Base-by-base conservation (phyloP, 2,888 invertebrate species). In the Heliothis peltigera region DNA sequence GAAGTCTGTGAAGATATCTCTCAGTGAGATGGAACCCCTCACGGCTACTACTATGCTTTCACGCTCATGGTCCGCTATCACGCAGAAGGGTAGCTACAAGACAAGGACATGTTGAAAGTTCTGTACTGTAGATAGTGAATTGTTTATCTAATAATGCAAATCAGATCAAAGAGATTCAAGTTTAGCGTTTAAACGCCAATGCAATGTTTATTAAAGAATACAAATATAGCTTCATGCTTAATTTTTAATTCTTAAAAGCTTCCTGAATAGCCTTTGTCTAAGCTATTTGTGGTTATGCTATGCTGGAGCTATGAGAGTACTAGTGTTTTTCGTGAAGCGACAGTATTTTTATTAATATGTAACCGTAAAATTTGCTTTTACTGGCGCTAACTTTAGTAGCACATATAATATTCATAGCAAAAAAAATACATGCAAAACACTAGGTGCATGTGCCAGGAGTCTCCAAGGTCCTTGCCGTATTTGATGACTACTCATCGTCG, bases 1-100 rank as follows among this genome's bases (percentile, higher is more conserved):
- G 81, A 98, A 95, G 88, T 98, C 98, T 0, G 98, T 98, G 86
- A 98, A 97, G 56, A 98, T 96, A 90, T 98, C 98, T 77, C 98
- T 95, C 17, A 98, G 89, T 0, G 98, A 98, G 75, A 98, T 96
- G 1, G 98, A 98, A 2, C 98, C 98, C 61, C 98, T 95, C 59
- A 98, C 96, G 3, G 97, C 96, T 32, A 99, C 96, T 46, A 98
- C 98, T 63, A 98, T 97, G 77, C 97, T 96, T 73, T 96, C 96
- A 0, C 97, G 96, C 77, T 97, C 96, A 85, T 98, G 98, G 89
- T 99, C 98, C 5, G 97, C 96, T 70, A 98, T 96, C 70, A 98
- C 97, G 88, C 97, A 97, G 90, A 98, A 98, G 49, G 98, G 98
- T 80, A 98, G 95, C 97, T 98, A 92, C 32, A 80, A 74, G 17